Base-by-base conservation (phyloP, 2,113 vertebrate genomes). In the Scatophagus argus region DNA sequence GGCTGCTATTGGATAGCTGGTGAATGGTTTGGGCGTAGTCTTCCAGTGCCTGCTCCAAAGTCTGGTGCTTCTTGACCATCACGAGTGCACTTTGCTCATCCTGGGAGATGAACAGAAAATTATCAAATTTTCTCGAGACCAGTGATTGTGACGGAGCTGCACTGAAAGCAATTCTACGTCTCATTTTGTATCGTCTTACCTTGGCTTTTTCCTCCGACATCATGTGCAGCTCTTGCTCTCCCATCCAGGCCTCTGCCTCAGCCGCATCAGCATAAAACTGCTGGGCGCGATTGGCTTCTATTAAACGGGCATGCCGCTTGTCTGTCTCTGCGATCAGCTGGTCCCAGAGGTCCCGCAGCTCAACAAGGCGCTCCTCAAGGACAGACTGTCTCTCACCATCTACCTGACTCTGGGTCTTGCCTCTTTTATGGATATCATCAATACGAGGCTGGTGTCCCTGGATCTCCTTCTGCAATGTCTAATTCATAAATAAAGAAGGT, bases 171-270 rank as follows among this genome's bases (percentile, higher is more conserved):
- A 1, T 38, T 29, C 0, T 7, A 8, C 6, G 0, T 41, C n/a
- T 79, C 10, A 25, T 65, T 70, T 67, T 43, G 1, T 36, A 25
- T 43, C 0, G 0, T 23, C 80, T 32, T 70, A 98, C 97, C 96
- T 98, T 98, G 23, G 97, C 97, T 74, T 97, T 98, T 88, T 98
- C 97, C 77, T 97, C 97, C 2, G 96, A 95, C 95, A 98, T 97
- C 97, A 98, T 98, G 89, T 98, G 97, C 16, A 98, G 88, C 89
- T 98, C 97, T 87, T 98, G 97, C 79, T 98, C 97, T 1, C 97
- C 97, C 97, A 98, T 98, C 97, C 97, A 99, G 25, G 96, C 97
- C 89, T 98, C 97, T 0, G 96, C 96, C 83, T 98, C 97, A 0
- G 96, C 97, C 0, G 95, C 96, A 11, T 99, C 97, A 0, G 96